Evolutionary conservation across 2,888 invertebrate genomes (phyloP), one percentile per base, ranked within the genome.

Genomic region (Pasiphila rectangulata): DNA sequence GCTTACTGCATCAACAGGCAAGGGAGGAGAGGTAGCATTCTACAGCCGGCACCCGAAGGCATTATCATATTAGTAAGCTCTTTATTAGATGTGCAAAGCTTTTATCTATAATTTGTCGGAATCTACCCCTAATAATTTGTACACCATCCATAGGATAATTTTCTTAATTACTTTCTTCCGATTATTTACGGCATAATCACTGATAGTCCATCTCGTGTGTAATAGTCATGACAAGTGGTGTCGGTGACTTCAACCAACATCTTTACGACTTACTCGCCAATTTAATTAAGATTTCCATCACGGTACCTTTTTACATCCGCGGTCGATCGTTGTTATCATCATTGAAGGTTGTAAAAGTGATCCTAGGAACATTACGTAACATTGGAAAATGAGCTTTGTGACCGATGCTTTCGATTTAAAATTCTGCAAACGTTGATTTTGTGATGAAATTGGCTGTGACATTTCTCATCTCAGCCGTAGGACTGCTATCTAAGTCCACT

Each of bases 231-330:
- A 17, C 16, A 19, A 10, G 5, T 32, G 10, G 15, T n/a, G 45
- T 19, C 42, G 38, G 42, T 30, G 10, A 32, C 41, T 37, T 42
- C 51, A 57, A 57, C 48, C 47, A 47, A 10, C 15, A 9, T 15
- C 7, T 48, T 48, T 39, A 48, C 19, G 48, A 48, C 29, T 27
- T 32, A 36, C 41, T 39, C 9, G 17, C 38, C 42, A 46, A 46
- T 48, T 60, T 57, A 61, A 69, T 71, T 64, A 64, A 54, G 52
- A 61, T 60, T 66, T 64, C 57, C 67, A 71, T 72, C 66, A 63
- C 50, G 44, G 51, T 63, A 57, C 59, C 59, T 57, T 59, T 56
- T 32, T 16, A 32, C 50, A 53, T 49, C 51, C 45, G 50, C 51
- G 47, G 49, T 48, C 52, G 49, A 64, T 54, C 52, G 46, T 42